A percentile compares a stretch with the other conserved stretches of the same genome.
Conservation (phyloP, 2,113 vertebrate species). For the Nesoenas mayeri region DNA sequence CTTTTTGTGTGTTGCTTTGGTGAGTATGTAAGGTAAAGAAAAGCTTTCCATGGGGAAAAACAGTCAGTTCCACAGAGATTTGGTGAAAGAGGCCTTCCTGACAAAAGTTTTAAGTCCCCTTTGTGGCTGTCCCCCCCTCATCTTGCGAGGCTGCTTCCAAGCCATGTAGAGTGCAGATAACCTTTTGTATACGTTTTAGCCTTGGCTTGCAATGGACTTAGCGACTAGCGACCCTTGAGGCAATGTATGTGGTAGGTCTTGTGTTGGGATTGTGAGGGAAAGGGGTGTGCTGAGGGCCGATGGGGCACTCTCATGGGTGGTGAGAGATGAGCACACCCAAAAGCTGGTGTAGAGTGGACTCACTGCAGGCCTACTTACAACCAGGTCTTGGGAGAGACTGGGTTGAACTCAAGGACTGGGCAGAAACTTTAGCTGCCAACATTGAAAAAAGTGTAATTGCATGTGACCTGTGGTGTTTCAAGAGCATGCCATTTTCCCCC, state of each 20-base stretch:
- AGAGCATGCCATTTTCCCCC: fast-evolving
- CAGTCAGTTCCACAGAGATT: background rate
- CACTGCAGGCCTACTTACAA: background rate
- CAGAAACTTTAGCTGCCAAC: background rate
- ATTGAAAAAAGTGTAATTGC: background rate
- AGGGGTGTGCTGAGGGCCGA: no score
- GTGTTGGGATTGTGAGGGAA: background rate
- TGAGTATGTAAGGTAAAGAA: background rate
- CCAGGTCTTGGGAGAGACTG: background rate
- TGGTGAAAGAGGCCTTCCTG: background rate
- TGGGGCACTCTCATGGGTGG: no score
- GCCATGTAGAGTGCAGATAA: fast-evolving
- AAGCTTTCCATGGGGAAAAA: background rate
- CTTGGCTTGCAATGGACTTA: background rate
- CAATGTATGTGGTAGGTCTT: fast-evolving
- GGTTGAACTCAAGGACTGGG: background rate
- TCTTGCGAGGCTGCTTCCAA: background rate
- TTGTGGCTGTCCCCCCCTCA: fast-evolving
- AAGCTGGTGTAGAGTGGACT: background rate
- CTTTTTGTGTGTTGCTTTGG: background rate
- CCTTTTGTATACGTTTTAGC: fast-evolving
- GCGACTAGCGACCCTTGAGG: background rate
- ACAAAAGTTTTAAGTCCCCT: background rate
- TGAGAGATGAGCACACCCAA: background rate
- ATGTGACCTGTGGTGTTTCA: background rate